Conservation (phyloP, 2,113 vertebrate genomes). For the Neolamprologus sp. region DNA sequence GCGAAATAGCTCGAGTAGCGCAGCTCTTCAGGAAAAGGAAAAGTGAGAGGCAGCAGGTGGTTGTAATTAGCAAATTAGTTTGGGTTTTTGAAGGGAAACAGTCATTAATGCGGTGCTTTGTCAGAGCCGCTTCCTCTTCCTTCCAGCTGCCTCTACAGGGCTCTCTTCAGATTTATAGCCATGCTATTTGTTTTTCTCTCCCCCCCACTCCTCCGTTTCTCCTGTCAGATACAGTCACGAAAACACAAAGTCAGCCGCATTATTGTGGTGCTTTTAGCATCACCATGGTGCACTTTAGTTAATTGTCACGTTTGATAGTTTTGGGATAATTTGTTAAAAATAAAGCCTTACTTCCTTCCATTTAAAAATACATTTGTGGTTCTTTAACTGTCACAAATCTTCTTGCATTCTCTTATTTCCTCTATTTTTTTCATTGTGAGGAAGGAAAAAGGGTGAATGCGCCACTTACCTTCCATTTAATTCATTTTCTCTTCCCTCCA, state of each 20-base stretch:
- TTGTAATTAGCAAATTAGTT: constrained; percentile 90
- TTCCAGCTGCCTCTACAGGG: neutral
- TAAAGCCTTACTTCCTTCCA: neutral
- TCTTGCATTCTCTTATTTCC: neutral
- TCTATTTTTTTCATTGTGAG: neutral
- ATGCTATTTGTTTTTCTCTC: neutral
- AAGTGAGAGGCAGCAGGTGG: constrained; percentile 78
- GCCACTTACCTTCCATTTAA: neutral
- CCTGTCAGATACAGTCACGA: neutral
- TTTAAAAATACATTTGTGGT: neutral
- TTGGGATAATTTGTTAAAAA: neutral
- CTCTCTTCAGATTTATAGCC: constrained; percentile 19
- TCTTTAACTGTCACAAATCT: neutral
- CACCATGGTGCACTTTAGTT: neutral
- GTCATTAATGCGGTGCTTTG: constrained; percentile 82
- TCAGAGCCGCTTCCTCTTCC: constrained; percentile 39
- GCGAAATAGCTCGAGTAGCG: constrained; percentile 60
- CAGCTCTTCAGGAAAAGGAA: constrained; percentile 74
- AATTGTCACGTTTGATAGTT: neutral
- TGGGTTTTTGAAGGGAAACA: constrained; percentile 82
- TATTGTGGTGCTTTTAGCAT: neutral
- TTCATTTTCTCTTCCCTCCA: neutral
- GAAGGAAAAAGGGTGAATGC: neutral
- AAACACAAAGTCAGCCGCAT: neutral
- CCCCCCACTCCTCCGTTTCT: neutral